phyloP scores from a whole-genome alignment of 2,113 vertebrate genomes.

The Eubucco bourcierii region DNA sequence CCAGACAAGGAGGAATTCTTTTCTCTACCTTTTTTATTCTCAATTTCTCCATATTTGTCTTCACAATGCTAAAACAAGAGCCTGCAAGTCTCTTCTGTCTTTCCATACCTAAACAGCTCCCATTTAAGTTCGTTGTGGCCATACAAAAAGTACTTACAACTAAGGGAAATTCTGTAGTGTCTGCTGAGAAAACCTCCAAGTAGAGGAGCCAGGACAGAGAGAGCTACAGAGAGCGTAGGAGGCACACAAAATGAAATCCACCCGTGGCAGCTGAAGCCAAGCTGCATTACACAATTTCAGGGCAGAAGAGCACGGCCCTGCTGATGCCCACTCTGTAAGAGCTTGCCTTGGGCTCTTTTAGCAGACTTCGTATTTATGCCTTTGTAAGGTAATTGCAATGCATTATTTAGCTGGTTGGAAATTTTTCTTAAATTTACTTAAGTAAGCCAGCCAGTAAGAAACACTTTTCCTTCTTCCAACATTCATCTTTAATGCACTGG shows the following conservation, averaged over 20 bases:
- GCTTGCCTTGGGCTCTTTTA: not conserved
- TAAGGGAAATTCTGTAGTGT: not conserved
- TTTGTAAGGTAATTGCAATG: constrained; percentile 18
- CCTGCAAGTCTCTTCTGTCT: not conserved
- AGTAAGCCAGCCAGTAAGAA: not conserved
- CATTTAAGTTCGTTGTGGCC: not conserved
- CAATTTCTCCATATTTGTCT: not conserved
- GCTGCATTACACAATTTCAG: not conserved
- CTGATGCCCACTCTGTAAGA: not conserved
- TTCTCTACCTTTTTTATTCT: not conserved
- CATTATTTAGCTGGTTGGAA: constrained; percentile 33
- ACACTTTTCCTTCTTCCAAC: not conserved
- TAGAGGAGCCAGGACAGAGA: not conserved
- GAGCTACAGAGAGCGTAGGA: not conserved
- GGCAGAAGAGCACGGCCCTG: not conserved
- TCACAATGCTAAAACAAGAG: not conserved
- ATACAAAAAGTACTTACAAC: not conserved
- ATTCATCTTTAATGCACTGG: not conserved
- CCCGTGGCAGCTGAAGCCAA: not conserved
- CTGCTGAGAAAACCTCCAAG: not conserved
- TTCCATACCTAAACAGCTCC: not conserved
- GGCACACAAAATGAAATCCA: not conserved
- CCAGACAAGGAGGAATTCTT: not conserved
- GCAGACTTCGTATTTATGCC: not conserved
- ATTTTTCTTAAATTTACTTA: constrained; percentile 7